Evolutionary conservation across 2,888 invertebrate genomes (phyloP).

Genomic region (Erpobdella octoculata): DNA sequence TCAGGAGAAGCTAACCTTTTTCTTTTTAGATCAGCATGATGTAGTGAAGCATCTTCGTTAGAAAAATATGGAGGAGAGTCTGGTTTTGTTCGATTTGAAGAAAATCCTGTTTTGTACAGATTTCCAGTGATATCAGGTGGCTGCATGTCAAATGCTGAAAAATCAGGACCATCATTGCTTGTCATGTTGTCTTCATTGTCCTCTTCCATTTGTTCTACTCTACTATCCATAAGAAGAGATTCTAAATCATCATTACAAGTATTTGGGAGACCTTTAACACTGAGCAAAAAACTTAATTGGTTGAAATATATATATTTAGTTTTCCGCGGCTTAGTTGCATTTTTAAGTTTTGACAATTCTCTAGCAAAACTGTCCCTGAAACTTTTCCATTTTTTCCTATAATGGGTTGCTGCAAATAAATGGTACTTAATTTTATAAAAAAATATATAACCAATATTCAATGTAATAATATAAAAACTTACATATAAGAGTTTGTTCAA

Average conservation of each 20-base stretch:
- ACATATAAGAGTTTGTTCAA: constrained; percentile 20
- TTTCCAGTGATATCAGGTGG: background rate
- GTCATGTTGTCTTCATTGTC: background rate
- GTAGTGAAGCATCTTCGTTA: background rate
- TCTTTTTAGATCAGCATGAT: background rate
- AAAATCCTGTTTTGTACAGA: background rate
- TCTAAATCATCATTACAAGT: constrained; percentile 14
- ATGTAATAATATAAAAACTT: background rate
- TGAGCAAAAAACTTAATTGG: constrained; percentile 13
- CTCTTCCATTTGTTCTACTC: constrained; percentile 4
- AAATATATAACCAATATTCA: background rate
- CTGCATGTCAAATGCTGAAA: constrained; percentile 16
- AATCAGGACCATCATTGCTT: constrained; percentile 8
- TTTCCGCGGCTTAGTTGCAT: constrained; percentile 16
- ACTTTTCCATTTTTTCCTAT: constrained; percentile 25
- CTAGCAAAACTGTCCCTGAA: constrained; percentile 22
- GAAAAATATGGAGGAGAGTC: constrained; percentile 7
- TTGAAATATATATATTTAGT: constrained; percentile 23
- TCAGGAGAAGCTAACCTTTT: constrained; percentile 11
- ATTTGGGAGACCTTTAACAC: constrained; percentile 12
- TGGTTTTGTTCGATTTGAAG: background rate
- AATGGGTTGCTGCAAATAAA: constrained; percentile 9
- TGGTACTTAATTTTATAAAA: background rate
- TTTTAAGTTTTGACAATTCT: constrained; percentile 21
- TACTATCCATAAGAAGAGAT: background rate